Evolutionary conservation across 2,797 vertebrate species (phyloP).

Genomic region (Gobio occitaniae): DNA sequence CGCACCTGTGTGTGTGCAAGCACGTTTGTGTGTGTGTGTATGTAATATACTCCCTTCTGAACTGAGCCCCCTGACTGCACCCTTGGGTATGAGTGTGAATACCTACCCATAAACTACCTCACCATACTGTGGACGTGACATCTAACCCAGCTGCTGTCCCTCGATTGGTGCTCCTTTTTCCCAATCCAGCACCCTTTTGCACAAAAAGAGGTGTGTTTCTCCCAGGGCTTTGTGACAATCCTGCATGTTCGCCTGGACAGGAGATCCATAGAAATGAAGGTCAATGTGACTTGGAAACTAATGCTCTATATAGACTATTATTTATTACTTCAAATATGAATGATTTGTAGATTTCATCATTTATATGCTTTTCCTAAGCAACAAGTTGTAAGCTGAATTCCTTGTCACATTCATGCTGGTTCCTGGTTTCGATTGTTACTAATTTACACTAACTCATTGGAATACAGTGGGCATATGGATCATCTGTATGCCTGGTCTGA

Average conservation of each 20-base stretch:
- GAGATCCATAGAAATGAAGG: constrained; percentile 66
- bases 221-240: constrained; percentile 70
- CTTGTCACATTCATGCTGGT: constrained; percentile 75
- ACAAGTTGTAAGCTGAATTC: constrained; percentile 51
- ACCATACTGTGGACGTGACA: constrained; percentile 72
- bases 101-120: constrained; percentile 68
- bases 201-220: constrained; percentile 58
- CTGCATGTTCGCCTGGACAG: constrained; percentile 77
- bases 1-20: constrained; percentile 69
- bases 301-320: constrained; percentile 7
- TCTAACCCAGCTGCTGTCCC: constrained; percentile 73
- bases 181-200: constrained; percentile 59
- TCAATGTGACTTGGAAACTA: constrained; percentile 74
- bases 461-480: constrained; percentile 32
- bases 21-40: constrained; percentile 45
- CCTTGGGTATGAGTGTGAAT: constrained; percentile 67
- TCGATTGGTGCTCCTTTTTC: constrained; percentile 58
- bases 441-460: constrained; percentile 67
- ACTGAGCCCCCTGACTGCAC: constrained; percentile 61
- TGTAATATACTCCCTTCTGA: constrained; percentile 59
- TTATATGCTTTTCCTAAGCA: constrained; percentile 8
- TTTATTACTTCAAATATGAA: constrained; percentile 2
- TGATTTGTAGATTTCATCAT: constrained; percentile 4
- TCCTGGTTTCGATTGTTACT: constrained; percentile 59
- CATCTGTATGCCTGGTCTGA: constrained; percentile 45